These are phyloP conservation scores for Labeo rohita DNA, from an alignment of 2,113 vertebrate species.

Conservation along the genomic window DNA sequence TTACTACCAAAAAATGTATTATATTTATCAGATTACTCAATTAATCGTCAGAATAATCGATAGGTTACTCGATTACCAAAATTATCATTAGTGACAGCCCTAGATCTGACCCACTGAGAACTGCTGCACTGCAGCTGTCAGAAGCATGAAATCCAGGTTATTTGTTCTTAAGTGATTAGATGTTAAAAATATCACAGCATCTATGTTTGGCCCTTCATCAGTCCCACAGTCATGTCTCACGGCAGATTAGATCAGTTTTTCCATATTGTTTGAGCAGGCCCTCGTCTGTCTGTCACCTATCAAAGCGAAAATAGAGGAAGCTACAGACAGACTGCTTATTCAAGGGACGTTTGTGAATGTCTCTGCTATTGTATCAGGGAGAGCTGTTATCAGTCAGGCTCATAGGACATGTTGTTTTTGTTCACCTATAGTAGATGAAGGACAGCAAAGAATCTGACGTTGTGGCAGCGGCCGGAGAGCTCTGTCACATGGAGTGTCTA, in stretches of 20 bases:
- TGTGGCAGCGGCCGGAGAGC: background rate
- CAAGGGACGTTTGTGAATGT: background rate
- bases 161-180: background rate
- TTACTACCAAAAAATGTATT: too few relatives aligned
- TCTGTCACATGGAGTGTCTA: background rate
- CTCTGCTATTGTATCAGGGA: background rate
- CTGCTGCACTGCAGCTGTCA: background rate
- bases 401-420: slow-evolving; percentile 15
- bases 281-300: background rate
- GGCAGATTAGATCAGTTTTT: background rate
- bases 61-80: too few relatives aligned
- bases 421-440: slow-evolving; percentile 18
- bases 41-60: too few relatives aligned
- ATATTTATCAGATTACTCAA: too few relatives aligned
- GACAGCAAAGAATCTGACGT: background rate
- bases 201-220: background rate
- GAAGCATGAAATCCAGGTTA: background rate
- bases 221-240: background rate
- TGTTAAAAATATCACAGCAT: background rate
- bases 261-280: background rate
- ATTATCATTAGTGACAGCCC: too few relatives aligned
- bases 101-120: background rate
- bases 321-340: background rate
- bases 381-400: background rate
- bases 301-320: background rate